Percentiles rank a stretch among this genome's conserved stretches.
phyloP scores from a whole-genome alignment of 1,140 invertebrate genomes.

The Macrotrachela quadricornifera region DNA sequence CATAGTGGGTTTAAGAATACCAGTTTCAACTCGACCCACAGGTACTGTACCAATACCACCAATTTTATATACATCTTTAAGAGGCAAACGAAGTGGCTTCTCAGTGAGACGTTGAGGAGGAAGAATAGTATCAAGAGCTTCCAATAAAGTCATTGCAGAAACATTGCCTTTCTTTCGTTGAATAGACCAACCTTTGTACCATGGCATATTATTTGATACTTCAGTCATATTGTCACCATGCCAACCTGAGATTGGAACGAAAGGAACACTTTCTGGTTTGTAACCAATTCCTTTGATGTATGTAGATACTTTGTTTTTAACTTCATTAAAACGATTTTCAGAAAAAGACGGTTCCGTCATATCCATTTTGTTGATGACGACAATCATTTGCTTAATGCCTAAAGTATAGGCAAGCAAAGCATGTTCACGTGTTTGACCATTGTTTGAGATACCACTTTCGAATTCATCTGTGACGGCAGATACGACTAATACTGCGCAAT shows the following conservation, averaged over 20 bases:
- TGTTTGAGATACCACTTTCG: no score
- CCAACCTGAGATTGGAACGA: constrained; percentile 97
- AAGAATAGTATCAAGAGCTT: constrained; percentile 80
- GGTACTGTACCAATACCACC: constrained; percentile 96
- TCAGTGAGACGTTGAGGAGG: constrained; percentile 79
- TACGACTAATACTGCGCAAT: no score
- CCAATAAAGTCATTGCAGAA: constrained; percentile 64
- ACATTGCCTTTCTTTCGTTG: constrained; percentile 55
- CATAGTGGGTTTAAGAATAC: constrained; percentile 87
- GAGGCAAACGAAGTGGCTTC: constrained; percentile 77
- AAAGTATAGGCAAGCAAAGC: no score
- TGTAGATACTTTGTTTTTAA: no score
- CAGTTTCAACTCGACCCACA: constrained; percentile 92
- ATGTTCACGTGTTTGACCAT: no score
- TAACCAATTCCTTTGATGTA: no score
- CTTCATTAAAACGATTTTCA: no score
- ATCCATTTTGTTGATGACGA: no score
- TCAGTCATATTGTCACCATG: constrained; percentile 96
- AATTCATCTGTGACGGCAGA: no score
- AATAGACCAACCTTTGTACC: constrained; percentile 78
- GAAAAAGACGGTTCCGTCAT: no score
- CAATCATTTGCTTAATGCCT: no score
- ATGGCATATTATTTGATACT: constrained; percentile 64
- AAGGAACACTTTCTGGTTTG: constrained; percentile 79
- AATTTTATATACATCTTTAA: constrained; percentile 99